Evolutionary conservation across 2,797 vertebrate species (phyloP).

Genomic region (Cottoperca gobio): DNA sequence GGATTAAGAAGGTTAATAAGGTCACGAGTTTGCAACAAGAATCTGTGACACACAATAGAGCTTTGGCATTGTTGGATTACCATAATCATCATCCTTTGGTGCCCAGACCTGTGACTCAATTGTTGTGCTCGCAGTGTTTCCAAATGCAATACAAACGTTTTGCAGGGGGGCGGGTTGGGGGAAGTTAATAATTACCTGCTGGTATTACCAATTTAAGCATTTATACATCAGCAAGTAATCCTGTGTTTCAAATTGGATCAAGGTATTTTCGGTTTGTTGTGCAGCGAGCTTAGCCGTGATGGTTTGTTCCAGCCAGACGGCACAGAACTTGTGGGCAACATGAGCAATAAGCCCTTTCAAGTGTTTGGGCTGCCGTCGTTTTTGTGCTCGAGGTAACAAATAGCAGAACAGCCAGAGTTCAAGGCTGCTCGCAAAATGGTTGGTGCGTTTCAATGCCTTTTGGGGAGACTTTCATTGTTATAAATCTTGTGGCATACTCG

Average conservation of each 20-base stretch:
- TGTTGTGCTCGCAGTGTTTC: slow-evolving; percentile 66
- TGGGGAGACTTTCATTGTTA: slow-evolving; percentile 70
- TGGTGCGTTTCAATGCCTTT: slow-evolving; percentile 66
- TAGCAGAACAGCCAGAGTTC: slow-evolving; percentile 78
- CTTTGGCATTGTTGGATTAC: slow-evolving; percentile 75
- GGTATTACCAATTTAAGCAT: slow-evolving; percentile 72
- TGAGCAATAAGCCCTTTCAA: slow-evolving; percentile 74
- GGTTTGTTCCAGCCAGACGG: slow-evolving; percentile 60
- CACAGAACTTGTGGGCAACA: slow-evolving; percentile 65
- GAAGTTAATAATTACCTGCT: slow-evolving; percentile 76
- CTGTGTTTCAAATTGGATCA: slow-evolving; percentile 77
- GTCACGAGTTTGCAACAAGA: slow-evolving; percentile 78
- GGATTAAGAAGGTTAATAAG: slow-evolving; percentile 84
- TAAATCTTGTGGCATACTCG: slow-evolving; percentile 60
- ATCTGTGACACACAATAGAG: slow-evolving; percentile 71
- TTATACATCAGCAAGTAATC: slow-evolving; percentile 70
- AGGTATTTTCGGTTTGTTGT: slow-evolving; percentile 65
- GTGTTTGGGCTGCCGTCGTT: slow-evolving; percentile 67
- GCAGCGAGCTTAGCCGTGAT: slow-evolving; percentile 52
- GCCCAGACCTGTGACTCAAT: slow-evolving; percentile 71
- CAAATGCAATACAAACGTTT: slow-evolving; percentile 63
- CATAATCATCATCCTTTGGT: slow-evolving; percentile 76
- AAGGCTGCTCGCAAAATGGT: slow-evolving; percentile 69
- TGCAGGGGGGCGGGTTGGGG: slow-evolving; percentile 41
- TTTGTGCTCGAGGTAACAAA: slow-evolving; percentile 79